These are phyloP conservation scores for Mola mola DNA, from an alignment of 2,113 vertebrate species.

Conservation along the genomic window DNA sequence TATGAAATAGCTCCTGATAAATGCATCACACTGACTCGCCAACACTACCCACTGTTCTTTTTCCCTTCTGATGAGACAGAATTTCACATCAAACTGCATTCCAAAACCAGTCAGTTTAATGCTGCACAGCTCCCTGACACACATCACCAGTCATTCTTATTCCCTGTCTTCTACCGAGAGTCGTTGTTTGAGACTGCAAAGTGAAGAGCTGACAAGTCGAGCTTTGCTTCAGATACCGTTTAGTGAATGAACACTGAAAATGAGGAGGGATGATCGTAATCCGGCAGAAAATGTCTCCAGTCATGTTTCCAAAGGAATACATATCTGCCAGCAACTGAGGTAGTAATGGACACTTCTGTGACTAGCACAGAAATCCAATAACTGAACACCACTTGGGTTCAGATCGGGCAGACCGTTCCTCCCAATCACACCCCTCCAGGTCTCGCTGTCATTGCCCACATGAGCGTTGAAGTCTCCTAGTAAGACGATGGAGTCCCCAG, in stretches of 20 bases:
- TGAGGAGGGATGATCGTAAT: constrained; percentile 9
- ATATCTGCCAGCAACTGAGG: constrained; percentile 31
- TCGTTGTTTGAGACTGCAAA: background rate
- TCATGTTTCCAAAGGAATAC: constrained; percentile 5
- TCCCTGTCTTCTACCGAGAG: constrained; percentile 17
- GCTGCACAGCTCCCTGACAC: constrained; percentile 9
- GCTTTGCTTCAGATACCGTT: constrained; percentile 11
- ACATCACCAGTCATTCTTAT: background rate
- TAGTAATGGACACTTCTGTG: background rate
- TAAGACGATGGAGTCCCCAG: too few relatives aligned
- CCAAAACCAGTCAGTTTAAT: constrained; percentile 26
- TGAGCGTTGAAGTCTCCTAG: too few relatives aligned
- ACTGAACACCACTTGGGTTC: too few relatives aligned
- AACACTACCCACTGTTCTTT: constrained; percentile 25
- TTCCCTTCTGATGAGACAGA: constrained; percentile 56
- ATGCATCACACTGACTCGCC: constrained; percentile 24
- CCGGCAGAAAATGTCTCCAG: constrained; percentile 21
- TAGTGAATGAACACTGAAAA: background rate
- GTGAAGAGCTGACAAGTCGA: constrained; percentile 7
- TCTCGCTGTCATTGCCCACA: too few relatives aligned
- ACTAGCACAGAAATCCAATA: too few relatives aligned
- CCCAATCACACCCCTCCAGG: too few relatives aligned
- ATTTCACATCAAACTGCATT: constrained; percentile 66
- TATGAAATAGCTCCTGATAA: constrained; percentile 21
- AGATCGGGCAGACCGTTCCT: too few relatives aligned